Evolutionary conservation across 2,113 vertebrate species (phyloP), one percentile per base, ranked within the genome.

Genomic region (Okapia johnstoni): DNA sequence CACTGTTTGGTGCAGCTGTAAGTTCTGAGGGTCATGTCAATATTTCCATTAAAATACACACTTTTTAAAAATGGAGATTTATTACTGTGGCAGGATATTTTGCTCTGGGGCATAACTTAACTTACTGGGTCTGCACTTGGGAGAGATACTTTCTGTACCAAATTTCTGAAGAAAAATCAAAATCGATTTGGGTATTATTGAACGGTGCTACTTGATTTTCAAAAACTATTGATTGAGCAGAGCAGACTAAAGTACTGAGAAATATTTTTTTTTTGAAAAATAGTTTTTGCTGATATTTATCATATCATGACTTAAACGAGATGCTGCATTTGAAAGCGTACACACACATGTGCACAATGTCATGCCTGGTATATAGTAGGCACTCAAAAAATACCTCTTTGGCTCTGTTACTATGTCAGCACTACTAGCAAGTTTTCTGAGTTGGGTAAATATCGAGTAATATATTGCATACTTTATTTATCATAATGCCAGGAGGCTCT

Each of bases 101-200:
- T 58, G 13, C 79, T 94, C 95, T 93, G 50, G 73, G 77, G 92
- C 92, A 54, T 94, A 94, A 97, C 95, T 89, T 80, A 83, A 97
- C 96, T 85, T 91, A 97, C 77, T 86, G 77, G 9, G 80, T 96
- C 95, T 96, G 88, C 77, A 76, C 88, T 33, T 96, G 61, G n/a
- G 93, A 92, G 93, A 91, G 97, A 98, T 85, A 40, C 63, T 97
- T 96, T 97, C 92, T 28, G 93, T 91, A 85, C 40, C 54, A 1
- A 83, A 61, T 97, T 98, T 98, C 93, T 96, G 93, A 95, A 97
- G 86, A 96, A 80, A 94, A 95, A 87, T 97, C 85, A 97, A 93
- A 97, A 97, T 96, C 36, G 95, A 98, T 97, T 36, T 89, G 87
- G 57, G 63, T 85, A 33, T 94, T 97, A 97, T 66, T 89, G 70